phyloP scores from a whole-genome alignment of 2,797 vertebrate species.

The Liasis olivaceus region DNA sequence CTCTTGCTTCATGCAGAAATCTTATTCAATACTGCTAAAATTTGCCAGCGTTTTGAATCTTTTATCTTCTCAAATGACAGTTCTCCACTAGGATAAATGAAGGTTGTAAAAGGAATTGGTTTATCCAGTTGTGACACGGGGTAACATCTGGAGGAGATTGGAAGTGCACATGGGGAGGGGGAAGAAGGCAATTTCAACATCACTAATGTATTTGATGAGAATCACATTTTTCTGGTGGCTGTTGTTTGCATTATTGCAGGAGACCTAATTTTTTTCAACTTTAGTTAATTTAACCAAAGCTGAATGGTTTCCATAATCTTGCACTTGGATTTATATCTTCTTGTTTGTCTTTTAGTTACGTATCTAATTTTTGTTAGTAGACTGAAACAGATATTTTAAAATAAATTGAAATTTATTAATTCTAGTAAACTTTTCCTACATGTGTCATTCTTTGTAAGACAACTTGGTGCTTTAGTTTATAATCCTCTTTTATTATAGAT shows the following conservation, averaged over 20 bases:
- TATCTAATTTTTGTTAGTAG: not conserved
- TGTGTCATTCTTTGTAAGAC: not conserved
- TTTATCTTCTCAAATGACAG: not conserved
- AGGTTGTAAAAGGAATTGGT: not conserved
- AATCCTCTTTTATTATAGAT: not conserved
- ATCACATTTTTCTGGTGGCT: not conserved
- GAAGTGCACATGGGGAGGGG: not conserved
- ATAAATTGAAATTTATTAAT: slow-evolving; percentile 4
- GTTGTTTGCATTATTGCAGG: not conserved
- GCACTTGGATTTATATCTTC: not conserved
- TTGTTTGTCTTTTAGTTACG: not conserved
- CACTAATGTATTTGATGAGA: not conserved
- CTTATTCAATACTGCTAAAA: not conserved
- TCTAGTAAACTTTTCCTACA: not conserved
- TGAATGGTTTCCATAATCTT: slow-evolving; percentile 6
- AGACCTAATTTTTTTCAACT: slow-evolving; percentile 18
- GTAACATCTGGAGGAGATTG: not conserved
- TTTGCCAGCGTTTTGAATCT: not conserved
- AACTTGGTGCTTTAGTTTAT: not conserved
- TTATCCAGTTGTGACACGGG: not conserved
- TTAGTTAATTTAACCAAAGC: not conserved
- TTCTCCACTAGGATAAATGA: not conserved
- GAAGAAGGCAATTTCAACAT: not conserved
- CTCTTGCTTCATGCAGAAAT: not conserved
- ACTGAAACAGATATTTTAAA: not conserved